Evolutionary conservation across 2,888 invertebrate genomes (phyloP).

Genomic region (Drosophila mimetica): DNA sequence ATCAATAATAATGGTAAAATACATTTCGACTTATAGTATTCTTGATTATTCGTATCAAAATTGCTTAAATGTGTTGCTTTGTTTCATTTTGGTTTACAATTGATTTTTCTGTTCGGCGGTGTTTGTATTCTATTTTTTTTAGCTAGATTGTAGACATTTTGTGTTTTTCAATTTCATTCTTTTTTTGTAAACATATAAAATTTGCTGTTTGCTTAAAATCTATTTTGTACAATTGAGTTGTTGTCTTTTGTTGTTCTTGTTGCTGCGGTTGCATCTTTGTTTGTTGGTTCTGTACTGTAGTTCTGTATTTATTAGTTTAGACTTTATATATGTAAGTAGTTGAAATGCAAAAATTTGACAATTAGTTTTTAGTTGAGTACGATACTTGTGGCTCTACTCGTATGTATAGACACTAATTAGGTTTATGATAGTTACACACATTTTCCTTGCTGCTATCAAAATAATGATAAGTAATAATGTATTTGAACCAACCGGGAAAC

Average conservation of each 20-base stretch:
- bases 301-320: slow-evolving; percentile 26
- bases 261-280: slow-evolving; percentile 42
- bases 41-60: slow-evolving; percentile 65
- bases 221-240: slow-evolving; percentile 81
- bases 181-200: slow-evolving; percentile 57
- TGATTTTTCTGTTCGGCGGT: slow-evolving; percentile 61
- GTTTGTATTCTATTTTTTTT: slow-evolving; percentile 22
- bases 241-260: slow-evolving; percentile 69
- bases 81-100: slow-evolving; percentile 25
- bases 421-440: slow-evolving; percentile 32
- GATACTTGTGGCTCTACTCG: slow-evolving; percentile 47
- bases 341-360: slow-evolving; percentile 73
- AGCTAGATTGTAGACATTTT: slow-evolving; percentile 53
- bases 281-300: slow-evolving; percentile 55
- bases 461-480: slow-evolving; percentile 4
- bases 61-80: slow-evolving; percentile 49
- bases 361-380: slow-evolving; percentile 51
- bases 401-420: slow-evolving; percentile 39
- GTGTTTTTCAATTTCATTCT: slow-evolving; percentile 21
- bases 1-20: slow-evolving; percentile 69
- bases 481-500: slow-evolving; percentile 39
- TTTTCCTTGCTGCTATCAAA: slow-evolving; percentile 2
- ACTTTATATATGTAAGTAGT: slow-evolving; percentile 55
- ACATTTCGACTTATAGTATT: slow-evolving; percentile 31
- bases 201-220: slow-evolving; percentile 65